Conservation (phyloP, 2,113 vertebrate genomes). For the Gila orcuttii region DNA sequence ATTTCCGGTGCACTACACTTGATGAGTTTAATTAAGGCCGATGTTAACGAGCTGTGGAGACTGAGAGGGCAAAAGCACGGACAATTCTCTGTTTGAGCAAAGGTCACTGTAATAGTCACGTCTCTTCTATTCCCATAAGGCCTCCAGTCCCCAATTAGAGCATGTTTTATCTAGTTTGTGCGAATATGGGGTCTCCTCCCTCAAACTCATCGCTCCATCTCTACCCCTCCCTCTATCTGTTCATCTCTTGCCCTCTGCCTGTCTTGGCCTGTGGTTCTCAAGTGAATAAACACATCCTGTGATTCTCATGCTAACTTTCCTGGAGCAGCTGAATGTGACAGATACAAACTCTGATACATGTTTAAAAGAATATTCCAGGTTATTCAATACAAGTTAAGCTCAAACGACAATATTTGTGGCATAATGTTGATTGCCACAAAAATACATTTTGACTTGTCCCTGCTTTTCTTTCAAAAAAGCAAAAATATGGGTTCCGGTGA, state of each 20-base stretch:
- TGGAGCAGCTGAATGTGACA: background rate
- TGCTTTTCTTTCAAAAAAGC: background rate
- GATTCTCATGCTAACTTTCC: slow-evolving; percentile 18
- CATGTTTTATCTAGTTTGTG: slow-evolving; percentile 62
- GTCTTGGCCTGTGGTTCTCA: slow-evolving; percentile 24
- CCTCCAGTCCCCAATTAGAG: background rate
- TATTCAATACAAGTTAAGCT: background rate
- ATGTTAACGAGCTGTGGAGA: slow-evolving; percentile 60
- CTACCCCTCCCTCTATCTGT: slow-evolving; percentile 59
- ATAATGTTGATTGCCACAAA: background rate
- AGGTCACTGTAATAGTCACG: slow-evolving; percentile 41
- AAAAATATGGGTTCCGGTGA: no score
- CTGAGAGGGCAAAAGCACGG: slow-evolving; percentile 4
- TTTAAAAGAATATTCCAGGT: background rate
- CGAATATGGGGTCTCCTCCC: slow-evolving; percentile 35
- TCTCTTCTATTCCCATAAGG: slow-evolving; percentile 44
- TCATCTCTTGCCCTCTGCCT: slow-evolving; percentile 43
- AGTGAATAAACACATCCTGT: slow-evolving; percentile 26
- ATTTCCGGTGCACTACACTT: slow-evolving; percentile 22
- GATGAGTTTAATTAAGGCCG: slow-evolving; percentile 34
- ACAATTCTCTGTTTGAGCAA: background rate
- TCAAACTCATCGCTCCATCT: slow-evolving; percentile 59
- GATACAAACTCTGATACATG: background rate
- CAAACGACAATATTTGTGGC: background rate
- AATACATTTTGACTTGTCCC: background rate